A percentile compares a stretch with the other conserved stretches of the same genome.
Conservation (phyloP, 2,797 vertebrate genomes). For the Syndactyla subalaris region DNA sequence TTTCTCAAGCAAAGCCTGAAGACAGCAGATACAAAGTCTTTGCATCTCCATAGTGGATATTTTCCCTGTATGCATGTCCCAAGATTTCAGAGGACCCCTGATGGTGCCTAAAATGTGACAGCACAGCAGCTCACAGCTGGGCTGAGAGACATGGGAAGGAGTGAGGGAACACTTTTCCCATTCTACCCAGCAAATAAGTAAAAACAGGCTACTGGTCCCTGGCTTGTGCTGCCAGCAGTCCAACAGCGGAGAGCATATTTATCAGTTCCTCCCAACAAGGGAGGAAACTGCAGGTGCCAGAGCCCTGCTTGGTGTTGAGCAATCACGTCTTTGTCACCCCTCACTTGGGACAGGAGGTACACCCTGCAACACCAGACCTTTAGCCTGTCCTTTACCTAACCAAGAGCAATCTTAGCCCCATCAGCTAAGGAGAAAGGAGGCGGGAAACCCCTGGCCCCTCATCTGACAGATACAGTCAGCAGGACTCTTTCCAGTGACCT, state of each 20-base stretch:
- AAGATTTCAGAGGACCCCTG: not conserved
- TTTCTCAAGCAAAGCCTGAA: not conserved
- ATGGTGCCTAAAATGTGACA: not conserved
- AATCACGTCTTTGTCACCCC: not conserved
- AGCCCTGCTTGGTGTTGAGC: not conserved
- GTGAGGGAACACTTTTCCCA: not conserved
- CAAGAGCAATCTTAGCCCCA: not conserved
- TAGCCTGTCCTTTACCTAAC: not conserved
- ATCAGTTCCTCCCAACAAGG: not conserved
- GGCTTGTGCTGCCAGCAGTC: fast-evolving
- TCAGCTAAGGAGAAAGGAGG: not conserved
- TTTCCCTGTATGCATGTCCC: not conserved
- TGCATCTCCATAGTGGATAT: not conserved
- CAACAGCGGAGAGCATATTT: not conserved
- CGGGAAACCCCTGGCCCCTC: not conserved
- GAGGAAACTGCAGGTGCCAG: not conserved
- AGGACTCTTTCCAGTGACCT: not conserved
- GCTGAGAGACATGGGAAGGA: not conserved
- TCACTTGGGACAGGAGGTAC: not conserved
- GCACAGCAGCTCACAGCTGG: not conserved
- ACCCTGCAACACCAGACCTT: not conserved
- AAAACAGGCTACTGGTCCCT: fast-evolving
- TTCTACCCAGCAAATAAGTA: not conserved
- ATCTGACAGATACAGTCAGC: not conserved
- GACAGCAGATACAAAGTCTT: not conserved